Conservation (phyloP, 1,140 invertebrate species). For the Macrobrachium nipponense region DNA sequence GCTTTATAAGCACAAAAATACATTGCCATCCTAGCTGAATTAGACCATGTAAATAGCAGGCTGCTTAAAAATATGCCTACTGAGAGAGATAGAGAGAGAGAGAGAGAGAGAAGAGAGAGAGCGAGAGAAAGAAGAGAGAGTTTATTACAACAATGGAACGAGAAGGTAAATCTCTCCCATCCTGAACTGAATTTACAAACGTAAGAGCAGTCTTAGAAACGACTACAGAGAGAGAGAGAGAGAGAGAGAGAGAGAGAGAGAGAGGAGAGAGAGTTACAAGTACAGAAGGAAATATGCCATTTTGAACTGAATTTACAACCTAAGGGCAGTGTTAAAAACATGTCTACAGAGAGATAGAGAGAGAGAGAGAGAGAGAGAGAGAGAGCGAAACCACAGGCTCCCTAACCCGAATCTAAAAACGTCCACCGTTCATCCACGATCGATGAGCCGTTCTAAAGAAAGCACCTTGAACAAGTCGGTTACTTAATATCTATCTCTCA, state of each 20-base stretch:
- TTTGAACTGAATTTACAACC: background rate
- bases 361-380: constrained; percentile 2
- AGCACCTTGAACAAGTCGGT: no score
- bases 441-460: no score
- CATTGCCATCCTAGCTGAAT: background rate
- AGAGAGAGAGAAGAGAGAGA: background rate
- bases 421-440: no score
- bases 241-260: constrained; percentile 30
- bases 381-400: background rate
- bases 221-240: background rate
- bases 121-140: background rate
- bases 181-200: background rate
- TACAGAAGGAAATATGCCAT: background rate
- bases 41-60: no score
- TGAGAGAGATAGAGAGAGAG: background rate
- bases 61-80: no score
- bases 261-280: constrained; percentile 13
- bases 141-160: no score
- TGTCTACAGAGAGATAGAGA: background rate
- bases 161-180: no score
- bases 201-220: background rate
- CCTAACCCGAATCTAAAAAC: no score
- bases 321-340: background rate
- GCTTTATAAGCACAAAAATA: background rate
- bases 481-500: no score